Base-by-base conservation (phyloP, 2,113 vertebrate species). In the Gorilla gorilla region DNA sequence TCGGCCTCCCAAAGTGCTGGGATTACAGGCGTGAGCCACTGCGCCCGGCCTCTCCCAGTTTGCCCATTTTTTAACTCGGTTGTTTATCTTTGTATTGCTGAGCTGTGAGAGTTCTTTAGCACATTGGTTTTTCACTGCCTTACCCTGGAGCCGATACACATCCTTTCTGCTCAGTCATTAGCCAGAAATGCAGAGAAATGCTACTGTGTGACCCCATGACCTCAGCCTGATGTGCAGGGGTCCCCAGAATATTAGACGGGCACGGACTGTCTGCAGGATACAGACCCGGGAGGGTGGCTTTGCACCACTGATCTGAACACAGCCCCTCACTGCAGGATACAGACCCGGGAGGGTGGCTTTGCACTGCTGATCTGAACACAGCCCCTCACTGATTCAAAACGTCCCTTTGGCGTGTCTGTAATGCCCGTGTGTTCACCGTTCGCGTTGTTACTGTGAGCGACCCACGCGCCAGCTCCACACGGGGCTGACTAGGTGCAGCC, bases 171-270 rank as follows among this genome's bases (percentile, higher is more conserved):
- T 32, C 25, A 23, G 17, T 40, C 82, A 30, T 40, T 27, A 52
- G 14, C 50, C 55, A n/a, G 75, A 52, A 73, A 35, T 8, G 27
- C 61, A 64, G 61, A 64, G 61, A 64, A 64, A 64, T 64, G 59
- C 59, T 64, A 27, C 25, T 6, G 59, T 30, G 27, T 64, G 13
- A 30, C 35, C 64, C 50, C 5, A 0, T 23, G 43, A 16, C 43
- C 89, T 30, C 88, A n/a, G 4, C 75, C 32, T 27, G 7, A 52
- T 48, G 5, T 16, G 75, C 32, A 32, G 50, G 30, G 20, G 6
- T 14, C 8, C 6, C 0, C 5, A 38, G 1, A 0, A 0, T 9
- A 8, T 22, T 13, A 10, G 30, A 45, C 6, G 32, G 50, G 23
- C 13, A 0, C 16, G 5, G 7, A 4, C 40, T 6, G 13, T 66